Base-by-base conservation (phyloP, 2,113 vertebrate genomes). In the Phasianus colchicus region DNA sequence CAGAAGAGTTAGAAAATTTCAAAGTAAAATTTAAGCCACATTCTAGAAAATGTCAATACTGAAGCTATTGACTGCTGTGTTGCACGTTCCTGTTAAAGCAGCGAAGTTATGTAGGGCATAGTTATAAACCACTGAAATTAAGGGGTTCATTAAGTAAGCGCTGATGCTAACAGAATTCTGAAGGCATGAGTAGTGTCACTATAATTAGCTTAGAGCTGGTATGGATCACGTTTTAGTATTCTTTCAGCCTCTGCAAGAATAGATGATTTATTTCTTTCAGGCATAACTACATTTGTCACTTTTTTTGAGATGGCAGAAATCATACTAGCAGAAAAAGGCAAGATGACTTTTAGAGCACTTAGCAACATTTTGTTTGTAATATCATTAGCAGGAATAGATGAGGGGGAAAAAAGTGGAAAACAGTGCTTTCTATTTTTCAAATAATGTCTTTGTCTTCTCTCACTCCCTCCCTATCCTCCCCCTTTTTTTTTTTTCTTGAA, bases 211-310 rank as follows among this genome's bases (percentile, higher is more conserved):
- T 32, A 89, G 19, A 21, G 24, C 55, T 93, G 60, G 63, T 72
- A 67, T 45, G 77, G 83, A 93, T 86, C 52, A 58, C 6, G 4
- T 85, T 88, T 90, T 85, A 92, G 54, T 90, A 61, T 77, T 90
- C 60, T 76, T 92, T 48, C 79, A 65, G 67, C 58, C 34, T 92
- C 36, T 93, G 32, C 3, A 8, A 90, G 71, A 71, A 65, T 47
- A 92, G 21, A 52, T 67, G 40, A 19, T 84, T 92, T 93, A 45
- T 85, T 93, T 95, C 79, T 96, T 96, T 91, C 61, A 82, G 48
- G 47, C 63, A 27, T 86, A 79, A 94, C 92, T 93, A 67, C 38
- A 80, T 95, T 89, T 93, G 76, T 92, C 83, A 92, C 20, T 30
- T 89, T 67, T 67, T 95, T 94, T 91, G 58, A 75, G 86, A 71